Evolutionary conservation across 2,888 invertebrate genomes (phyloP).

Genomic region (Eurytoma californica): DNA sequence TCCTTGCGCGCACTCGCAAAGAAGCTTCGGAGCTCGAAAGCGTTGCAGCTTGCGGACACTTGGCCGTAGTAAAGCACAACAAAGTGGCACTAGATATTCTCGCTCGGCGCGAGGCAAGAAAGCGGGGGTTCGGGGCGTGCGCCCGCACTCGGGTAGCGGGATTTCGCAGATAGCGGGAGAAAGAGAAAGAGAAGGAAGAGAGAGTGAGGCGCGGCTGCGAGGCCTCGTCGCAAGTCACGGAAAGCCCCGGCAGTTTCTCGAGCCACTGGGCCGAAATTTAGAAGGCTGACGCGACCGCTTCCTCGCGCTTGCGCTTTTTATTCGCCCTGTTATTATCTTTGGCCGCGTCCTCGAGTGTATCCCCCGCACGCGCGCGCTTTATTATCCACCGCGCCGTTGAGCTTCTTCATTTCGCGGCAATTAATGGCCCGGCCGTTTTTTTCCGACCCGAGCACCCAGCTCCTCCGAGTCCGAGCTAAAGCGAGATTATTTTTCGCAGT

Average conservation of each 20-base stretch:
- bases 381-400: slow-evolving; percentile 14
- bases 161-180: not conserved
- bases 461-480: not conserved
- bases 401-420: slow-evolving; percentile 39
- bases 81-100: slow-evolving; percentile 27
- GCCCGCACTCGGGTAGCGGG: not conserved
- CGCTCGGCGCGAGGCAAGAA: not conserved
- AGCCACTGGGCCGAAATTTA: slow-evolving; percentile 27
- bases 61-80: slow-evolving; percentile 26
- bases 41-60: slow-evolving; percentile 7
- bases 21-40: not conserved
- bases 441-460: not conserved
- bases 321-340: slow-evolving; percentile 34
- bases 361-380: slow-evolving; percentile 12
- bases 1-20: not conserved
- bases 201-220: not conserved
- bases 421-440: slow-evolving; percentile 24
- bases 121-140: not conserved
- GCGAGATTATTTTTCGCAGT: slow-evolving; percentile 30
- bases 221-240: not conserved
- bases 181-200: not conserved
- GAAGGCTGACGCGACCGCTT: not conserved
- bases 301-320: slow-evolving; percentile 31
- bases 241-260: slow-evolving; percentile 18
- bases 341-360: not conserved